phyloP scores from a whole-genome alignment of 2,888 invertebrate species.

The Eilema depressum region DNA sequence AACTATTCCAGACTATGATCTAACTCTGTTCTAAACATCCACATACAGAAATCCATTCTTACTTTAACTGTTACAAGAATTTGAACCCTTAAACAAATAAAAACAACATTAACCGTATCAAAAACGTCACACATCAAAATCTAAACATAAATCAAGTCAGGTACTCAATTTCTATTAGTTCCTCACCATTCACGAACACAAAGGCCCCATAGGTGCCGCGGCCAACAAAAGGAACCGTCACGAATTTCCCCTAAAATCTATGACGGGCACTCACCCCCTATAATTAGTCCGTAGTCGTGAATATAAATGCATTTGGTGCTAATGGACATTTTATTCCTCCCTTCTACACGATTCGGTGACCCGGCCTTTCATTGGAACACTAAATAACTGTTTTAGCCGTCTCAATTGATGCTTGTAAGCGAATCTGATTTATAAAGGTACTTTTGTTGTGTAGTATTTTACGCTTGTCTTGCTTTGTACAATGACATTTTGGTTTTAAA shows the following conservation, averaged over 20 bases:
- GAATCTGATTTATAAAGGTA: slow-evolving; percentile 14
- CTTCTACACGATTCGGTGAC: slow-evolving; percentile 41
- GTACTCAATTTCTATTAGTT: slow-evolving; percentile 32
- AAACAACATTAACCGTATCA: neutral
- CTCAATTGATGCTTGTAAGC: slow-evolving; percentile 30
- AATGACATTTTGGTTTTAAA: neutral
- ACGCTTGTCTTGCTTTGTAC: neutral
- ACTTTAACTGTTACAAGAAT: too few species aligned
- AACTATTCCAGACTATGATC: too few species aligned
- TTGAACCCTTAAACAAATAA: neutral
- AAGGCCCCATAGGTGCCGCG: slow-evolving; percentile 23
- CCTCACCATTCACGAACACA: slow-evolving; percentile 23
- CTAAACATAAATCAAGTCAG: slow-evolving; percentile 22
- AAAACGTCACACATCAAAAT: slow-evolving; percentile 11
- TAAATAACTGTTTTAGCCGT: slow-evolving; percentile 44
- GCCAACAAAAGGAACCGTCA: slow-evolving; percentile 47
- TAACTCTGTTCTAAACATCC: too few species aligned
- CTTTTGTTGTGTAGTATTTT: neutral
- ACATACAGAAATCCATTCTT: too few species aligned
- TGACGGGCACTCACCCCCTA: slow-evolving; percentile 58
- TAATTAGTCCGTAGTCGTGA: slow-evolving; percentile 63
- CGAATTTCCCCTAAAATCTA: slow-evolving; percentile 45
- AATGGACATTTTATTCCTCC: slow-evolving; percentile 68
- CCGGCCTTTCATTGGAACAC: slow-evolving; percentile 43
- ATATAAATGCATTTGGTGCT: slow-evolving; percentile 74